Evolutionary conservation across 2,113 vertebrate genomes (phyloP).

Genomic region (Pimephales promelas): DNA sequence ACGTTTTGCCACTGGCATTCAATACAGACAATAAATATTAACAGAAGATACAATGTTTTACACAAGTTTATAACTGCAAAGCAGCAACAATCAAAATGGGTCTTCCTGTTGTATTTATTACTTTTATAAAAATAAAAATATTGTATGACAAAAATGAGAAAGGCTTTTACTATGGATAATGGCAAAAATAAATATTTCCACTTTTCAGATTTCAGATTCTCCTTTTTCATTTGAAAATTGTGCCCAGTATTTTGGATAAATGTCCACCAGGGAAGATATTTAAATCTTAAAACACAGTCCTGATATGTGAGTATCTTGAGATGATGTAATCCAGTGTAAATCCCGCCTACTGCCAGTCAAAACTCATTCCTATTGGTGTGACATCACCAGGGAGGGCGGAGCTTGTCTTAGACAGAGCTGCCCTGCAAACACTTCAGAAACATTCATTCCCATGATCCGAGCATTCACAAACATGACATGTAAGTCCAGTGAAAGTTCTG

Average conservation of each 20-base stretch:
- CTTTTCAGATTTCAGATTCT: not conserved
- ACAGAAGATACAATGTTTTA: conserved; percentile 41
- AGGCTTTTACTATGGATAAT: not conserved
- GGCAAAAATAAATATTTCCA: not conserved
- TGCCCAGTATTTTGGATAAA: not conserved
- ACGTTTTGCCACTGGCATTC: conserved; percentile 57
- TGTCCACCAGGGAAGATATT: not conserved
- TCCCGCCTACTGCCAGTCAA: not conserved
- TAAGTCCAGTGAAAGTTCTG: not conserved
- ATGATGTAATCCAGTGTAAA: not conserved
- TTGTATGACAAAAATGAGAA: not conserved
- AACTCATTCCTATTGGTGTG: not conserved
- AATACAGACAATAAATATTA: conserved; percentile 63
- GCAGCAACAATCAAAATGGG: conserved; percentile 71
- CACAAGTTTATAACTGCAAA: conserved; percentile 68
- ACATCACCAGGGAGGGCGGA: not conserved
- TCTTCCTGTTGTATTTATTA: conserved; percentile 71
- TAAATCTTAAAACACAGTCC: not conserved
- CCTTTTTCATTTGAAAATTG: not conserved
- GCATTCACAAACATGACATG: not conserved
- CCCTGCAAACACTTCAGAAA: not conserved
- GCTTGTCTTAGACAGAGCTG: not conserved
- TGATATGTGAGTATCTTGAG: not conserved
- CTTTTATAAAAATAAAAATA: conserved; percentile 75
- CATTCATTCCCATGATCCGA: not conserved